Evolutionary conservation across 1,140 invertebrate species (phyloP), one percentile per base, ranked within the genome.

Genomic region (Pinna nobilis): DNA sequence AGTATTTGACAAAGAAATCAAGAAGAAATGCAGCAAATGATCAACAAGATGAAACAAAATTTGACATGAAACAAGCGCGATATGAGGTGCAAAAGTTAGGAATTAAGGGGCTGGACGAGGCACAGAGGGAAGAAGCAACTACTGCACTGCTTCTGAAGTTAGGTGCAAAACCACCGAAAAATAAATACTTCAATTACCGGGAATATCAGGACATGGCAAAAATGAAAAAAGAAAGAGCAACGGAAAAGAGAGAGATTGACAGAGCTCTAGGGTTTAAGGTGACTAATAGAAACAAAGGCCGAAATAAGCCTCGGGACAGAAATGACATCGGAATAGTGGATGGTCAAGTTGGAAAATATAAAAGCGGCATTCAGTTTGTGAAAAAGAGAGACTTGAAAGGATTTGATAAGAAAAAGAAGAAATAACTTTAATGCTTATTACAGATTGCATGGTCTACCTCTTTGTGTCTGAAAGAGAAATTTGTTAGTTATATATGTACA

Each of bases 121-220:
- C 41, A n/a, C 41, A 77, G 39, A 81, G 79, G 47, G 74, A 79
- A 9, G 67, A 70, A 20, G 77, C 80, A 1, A 79, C 77, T 72
- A 76, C 69, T 7, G 53, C 77, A 3, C 41, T 79, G 20, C 67
- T 81, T 15, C 67, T 81, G 13, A 69, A 77, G 44, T 59, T 81
- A 18, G 80, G 80, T 41, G 80, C 80, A 3, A 81, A 79, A 74
- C 79, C 76, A 23, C 76, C 74, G n/a, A 81, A 81, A 35, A 81
- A 78, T 33, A 78, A 78, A 28, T 76, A 53, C 55, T 55, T 74
- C 23, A 78, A 81, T 53, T 81, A 81, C 55, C 78, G 78, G 35
- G 74, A 81, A 33, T 81, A 59, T 44, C 68, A 65, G 15, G 67
- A 76, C 11, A 70, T 68, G 15, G 74, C 55, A 28, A 78, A 78